These are phyloP conservation scores for Sminthurinus signatus DNA, from an alignment of 1,140 invertebrate genomes.

Conservation along the genomic window DNA sequence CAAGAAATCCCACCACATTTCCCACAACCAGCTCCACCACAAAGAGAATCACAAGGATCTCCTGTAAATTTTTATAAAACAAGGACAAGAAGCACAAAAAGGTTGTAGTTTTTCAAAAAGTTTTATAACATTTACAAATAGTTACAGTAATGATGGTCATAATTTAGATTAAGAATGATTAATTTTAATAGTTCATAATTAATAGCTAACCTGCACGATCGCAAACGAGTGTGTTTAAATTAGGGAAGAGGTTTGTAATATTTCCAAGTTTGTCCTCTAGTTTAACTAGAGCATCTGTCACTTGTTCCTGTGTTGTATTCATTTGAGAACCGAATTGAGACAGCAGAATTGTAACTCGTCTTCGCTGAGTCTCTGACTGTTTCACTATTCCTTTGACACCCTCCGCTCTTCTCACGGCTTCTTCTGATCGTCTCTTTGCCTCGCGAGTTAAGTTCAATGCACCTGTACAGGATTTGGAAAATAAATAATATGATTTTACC, in stretches of 20 bases:
- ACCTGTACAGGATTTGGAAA: no score
- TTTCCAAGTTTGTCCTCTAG: conserved; percentile 59
- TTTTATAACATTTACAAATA: no score
- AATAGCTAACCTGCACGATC: no score
- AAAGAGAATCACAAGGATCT: conserved; percentile 78
- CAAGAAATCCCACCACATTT: conserved; percentile 86
- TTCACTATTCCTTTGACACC: conserved; percentile 51
- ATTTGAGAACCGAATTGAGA: conserved; percentile 62
- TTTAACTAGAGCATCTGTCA: conserved; percentile 55
- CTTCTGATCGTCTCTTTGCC: conserved; percentile 63
- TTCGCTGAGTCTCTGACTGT: conserved; percentile 73
- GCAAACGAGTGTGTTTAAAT: conserved; percentile 81
- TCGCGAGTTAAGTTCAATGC: conserved; percentile 81
- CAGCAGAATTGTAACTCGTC: conserved; percentile 71
- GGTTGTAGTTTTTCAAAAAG: no score
- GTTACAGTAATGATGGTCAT: no score
- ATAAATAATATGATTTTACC: no score
- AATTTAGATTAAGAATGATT: no score
- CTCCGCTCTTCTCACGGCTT: conserved; percentile 59
- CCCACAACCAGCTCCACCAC: conserved; percentile 88
- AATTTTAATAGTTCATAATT: no score
- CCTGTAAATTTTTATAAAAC: no score
- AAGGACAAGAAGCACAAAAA: no score
- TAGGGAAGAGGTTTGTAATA: conserved; percentile 67
- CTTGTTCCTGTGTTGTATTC: conserved; percentile 59